Percentiles rank a stretch among this genome's conserved stretches.
phyloP scores from a whole-genome alignment of 2,113 vertebrate species.

The Calidris pugnax region DNA sequence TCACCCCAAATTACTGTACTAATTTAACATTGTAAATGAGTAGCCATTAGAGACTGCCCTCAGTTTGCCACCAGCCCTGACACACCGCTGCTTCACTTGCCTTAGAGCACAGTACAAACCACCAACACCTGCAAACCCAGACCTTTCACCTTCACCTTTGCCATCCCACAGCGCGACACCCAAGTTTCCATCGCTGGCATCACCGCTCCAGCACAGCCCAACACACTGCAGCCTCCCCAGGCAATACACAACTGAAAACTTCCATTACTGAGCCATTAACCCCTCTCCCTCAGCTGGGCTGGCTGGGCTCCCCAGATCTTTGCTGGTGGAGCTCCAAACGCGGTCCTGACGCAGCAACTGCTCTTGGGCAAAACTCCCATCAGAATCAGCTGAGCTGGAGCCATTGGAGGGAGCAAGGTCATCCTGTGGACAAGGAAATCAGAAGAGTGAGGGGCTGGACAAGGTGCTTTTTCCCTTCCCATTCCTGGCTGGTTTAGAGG shows the following conservation, averaged over 20 bases:
- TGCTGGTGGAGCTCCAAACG: background rate
- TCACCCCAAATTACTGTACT: background rate
- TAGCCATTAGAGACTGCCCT: background rate
- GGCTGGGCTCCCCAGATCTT: background rate
- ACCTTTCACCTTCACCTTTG: background rate
- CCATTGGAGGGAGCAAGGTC: background rate
- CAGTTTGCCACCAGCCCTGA: background rate
- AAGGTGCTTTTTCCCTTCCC: background rate
- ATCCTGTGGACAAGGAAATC: background rate
- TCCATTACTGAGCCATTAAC: background rate
- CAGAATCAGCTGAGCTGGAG: background rate
- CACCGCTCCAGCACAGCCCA: background rate
- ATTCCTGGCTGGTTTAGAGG: background rate
- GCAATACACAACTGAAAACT: background rate
- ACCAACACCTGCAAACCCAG: background rate
- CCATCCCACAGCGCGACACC: accelerated
- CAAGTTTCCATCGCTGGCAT: accelerated
- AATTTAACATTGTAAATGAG: background rate
- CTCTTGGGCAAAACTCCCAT: background rate
- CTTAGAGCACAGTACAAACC: background rate
- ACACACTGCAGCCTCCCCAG: accelerated
- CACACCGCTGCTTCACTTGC: background rate
- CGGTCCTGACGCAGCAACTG: background rate
- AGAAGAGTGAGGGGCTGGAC: background rate
- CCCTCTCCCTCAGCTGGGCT: background rate